Base-by-base conservation (phyloP, 1,140 invertebrate species). In the Musca vetustissima region DNA sequence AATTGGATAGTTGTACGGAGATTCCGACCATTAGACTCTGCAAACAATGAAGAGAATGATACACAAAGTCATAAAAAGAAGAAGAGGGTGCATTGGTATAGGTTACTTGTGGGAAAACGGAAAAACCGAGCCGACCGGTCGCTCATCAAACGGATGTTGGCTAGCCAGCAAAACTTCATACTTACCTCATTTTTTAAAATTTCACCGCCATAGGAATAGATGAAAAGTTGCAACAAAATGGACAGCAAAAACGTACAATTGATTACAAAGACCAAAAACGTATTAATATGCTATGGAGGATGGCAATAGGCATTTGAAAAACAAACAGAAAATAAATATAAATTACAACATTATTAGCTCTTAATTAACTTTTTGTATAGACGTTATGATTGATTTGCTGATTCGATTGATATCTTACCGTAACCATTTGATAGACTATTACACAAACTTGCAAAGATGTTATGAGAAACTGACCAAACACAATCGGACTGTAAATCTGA, bases 381-480 rank as follows among this genome's bases (percentile, higher is more conserved):
- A 43, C 8, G 3, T 8, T 4, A 8, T 28, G 28, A 28, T 43
- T 43, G 7, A 43, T 43, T 43, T 2, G 9, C 9, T 32, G 36
- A 43, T 43, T 9, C 6, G 28, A 43, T 43, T 11, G 11, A 69
- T n/a, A 43, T 59, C 73, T 4, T 14, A 80, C 78, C 59, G 73
- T 79, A 0, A 80, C 71, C 14, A 80, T 73, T 67, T 80, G 78
- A 68, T 80, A 80, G n/a, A 80, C 76, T n/a, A 80, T 80, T 32
- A 80, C 76, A 24, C 78, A 77, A 19, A 80, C 74, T 69, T 77
- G 73, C 69, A 80, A 50, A 19, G 78, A 80, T 7, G 78, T 80
- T 19, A 80, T 76, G 4, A 80, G 69, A 52, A 80, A 80, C 67
- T 80, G 78, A 2, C 73, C 75, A 49, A 80, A 74, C 1, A 80